A percentile compares a stretch with the other conserved stretches of the same genome.
These are phyloP conservation scores for Lamprologus speciosus DNA, from an alignment of 2,113 vertebrate genomes.

Conservation along the genomic window DNA sequence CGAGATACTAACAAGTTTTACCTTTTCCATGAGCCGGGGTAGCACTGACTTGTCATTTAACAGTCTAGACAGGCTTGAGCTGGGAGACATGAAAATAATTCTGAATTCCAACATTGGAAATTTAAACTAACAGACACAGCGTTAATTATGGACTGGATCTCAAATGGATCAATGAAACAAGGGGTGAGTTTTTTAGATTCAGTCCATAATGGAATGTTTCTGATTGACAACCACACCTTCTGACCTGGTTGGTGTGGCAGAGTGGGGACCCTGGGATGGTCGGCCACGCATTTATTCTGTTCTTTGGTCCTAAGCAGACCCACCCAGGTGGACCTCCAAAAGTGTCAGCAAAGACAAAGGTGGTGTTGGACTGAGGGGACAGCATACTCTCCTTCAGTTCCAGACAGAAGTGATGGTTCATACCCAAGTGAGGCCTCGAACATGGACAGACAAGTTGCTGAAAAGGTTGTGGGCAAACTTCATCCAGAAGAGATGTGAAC, in stretches of 20 bases:
- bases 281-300: not conserved
- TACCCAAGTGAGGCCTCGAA: not conserved
- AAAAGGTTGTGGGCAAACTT: not conserved
- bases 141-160: not conserved
- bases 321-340: not conserved
- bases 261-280: not conserved
- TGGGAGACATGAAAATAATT: not conserved
- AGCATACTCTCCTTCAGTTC: not conserved
- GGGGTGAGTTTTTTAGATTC: not conserved
- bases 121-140: not conserved
- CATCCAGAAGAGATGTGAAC: not conserved
- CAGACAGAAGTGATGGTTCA: not conserved
- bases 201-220: not conserved
- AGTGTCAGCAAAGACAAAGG: not conserved
- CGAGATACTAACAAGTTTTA: not conserved
- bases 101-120: not conserved
- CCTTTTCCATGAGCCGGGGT: not conserved
- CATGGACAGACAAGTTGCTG: not conserved
- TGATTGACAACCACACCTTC: not conserved
- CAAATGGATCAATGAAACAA: not conserved
- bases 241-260: not conserved
- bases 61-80: not conserved
- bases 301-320: not conserved
- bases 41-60: not conserved
- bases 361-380: not conserved